Percentiles rank a stretch among this genome's conserved stretches.
phyloP scores from a whole-genome alignment of 2,888 invertebrate species.

The Glaucopsyche alexis region DNA sequence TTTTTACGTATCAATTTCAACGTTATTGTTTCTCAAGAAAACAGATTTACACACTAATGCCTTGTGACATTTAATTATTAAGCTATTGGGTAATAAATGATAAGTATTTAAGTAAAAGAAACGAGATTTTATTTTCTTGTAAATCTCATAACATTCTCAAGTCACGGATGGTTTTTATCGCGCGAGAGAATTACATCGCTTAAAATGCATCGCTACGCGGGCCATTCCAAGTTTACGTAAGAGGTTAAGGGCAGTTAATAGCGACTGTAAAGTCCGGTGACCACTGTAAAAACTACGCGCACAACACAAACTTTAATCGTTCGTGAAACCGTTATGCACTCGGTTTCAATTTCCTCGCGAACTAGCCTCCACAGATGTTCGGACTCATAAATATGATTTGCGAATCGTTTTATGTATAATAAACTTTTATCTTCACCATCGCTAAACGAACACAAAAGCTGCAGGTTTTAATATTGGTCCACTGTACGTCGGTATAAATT shows the following conservation, averaged over 20 bases:
- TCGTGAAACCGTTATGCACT: constrained; percentile 75
- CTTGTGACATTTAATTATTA: background rate
- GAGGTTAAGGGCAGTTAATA: constrained; percentile 53
- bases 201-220: constrained; percentile 33
- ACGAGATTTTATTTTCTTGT: constrained; percentile 3
- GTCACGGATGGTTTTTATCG: constrained; percentile 13
- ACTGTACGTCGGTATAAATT: constrained; percentile 71
- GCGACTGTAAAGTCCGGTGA: constrained; percentile 67
- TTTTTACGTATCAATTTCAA: too few species aligned
- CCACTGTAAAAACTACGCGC: constrained; percentile 68
- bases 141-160: constrained; percentile 7
- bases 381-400: constrained; percentile 77
- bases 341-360: constrained; percentile 75
- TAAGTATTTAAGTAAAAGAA: background rate
- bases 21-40: too few species aligned
- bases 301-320: constrained; percentile 77
- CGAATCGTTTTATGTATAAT: constrained; percentile 79
- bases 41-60: too few species aligned
- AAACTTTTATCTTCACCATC: constrained; percentile 74
- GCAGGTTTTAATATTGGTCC: constrained; percentile 72
- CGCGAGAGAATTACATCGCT: constrained; percentile 4
- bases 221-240: constrained; percentile 55
- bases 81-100: background rate
- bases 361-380: constrained; percentile 73
- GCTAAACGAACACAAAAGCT: constrained; percentile 71